Base-by-base conservation (phyloP, 2,797 vertebrate genomes). In the Taenioides sp. region DNA sequence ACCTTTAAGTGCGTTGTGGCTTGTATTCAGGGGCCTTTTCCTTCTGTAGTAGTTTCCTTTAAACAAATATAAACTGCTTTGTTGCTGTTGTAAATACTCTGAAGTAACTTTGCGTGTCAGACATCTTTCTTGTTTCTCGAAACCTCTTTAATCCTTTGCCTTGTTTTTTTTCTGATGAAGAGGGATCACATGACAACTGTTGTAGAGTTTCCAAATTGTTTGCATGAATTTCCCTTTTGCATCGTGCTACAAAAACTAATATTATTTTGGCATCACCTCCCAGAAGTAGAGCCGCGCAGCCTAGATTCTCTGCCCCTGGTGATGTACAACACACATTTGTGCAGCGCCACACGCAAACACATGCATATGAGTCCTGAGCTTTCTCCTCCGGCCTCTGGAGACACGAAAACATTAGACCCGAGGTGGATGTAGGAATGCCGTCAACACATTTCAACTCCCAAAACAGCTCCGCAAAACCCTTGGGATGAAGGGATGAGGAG, bases 381-480 rank as follows among this genome's bases (percentile, higher is more conserved):
- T 81, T 69, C 70, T 76, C 52, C 9, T 70, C 72, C 65, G 66
- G 64, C 84, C 85, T 78, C 83, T 67, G 74, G 88, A 90, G 90
- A 90, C 73, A 82, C 80, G 37, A 88, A 88, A 84, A 88, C 89
- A 90, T 92, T 89, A 90, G 79, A 75, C 82, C 86, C 72, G 78
- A 81, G 74, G 76, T 83, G 80, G 81, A 82, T 85, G 82, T 82
- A 81, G 74, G 83, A 89, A 91, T 67, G 87, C 22, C 93, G 91
- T 92, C 92, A 91, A 93, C 92, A 93, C 88, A 90, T 93, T 92
- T 91, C 81, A 88, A 87, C 78, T 92, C 88, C 90, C 90, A 83
- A 88, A 91, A 90, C 81, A 69, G 89, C 90, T 80, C 67, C 62
- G 83, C 84, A 81, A 81, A 80, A 70, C 78, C 91, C 84, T 86